These are phyloP conservation scores for Polymixis flavicincta DNA, from an alignment of 2,888 invertebrate species.

Conservation along the genomic window DNA sequence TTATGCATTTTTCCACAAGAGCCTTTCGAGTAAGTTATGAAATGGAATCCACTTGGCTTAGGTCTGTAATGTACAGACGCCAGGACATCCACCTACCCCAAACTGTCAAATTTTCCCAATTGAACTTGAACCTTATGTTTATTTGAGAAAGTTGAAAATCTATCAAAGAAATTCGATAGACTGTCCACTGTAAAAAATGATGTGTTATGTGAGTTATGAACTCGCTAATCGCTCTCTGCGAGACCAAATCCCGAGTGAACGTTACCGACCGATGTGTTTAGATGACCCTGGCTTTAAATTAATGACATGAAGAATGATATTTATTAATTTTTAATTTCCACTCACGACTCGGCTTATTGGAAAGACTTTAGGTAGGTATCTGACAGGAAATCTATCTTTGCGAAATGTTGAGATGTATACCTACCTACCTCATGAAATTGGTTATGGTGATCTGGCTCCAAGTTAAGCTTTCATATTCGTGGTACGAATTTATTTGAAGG, in stretches of 20 bases:
- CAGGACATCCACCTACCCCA: too few species aligned
- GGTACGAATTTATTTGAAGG: not conserved
- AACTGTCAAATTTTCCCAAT: too few species aligned
- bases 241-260: constrained; percentile 39
- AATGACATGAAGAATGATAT: constrained; percentile 70
- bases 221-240: constrained; percentile 33
- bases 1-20: not conserved
- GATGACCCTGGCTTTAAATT: constrained; percentile 66
- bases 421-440: constrained; percentile 22
- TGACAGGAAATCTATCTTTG: constrained; percentile 52
- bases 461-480: constrained; percentile 8
- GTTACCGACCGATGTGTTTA: constrained; percentile 61
- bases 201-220: not conserved
- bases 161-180: too few species aligned
- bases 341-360: constrained; percentile 67
- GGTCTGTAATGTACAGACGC: not conserved
- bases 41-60: not conserved
- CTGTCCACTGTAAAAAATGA: too few species aligned
- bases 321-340: constrained; percentile 72
- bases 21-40: not conserved
- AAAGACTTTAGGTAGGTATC: constrained; percentile 38
- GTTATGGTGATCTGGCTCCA: constrained; percentile 14
- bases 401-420: constrained; percentile 39
- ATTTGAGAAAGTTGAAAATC: too few species aligned
- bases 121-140: too few species aligned